Evolutionary conservation across 2,888 invertebrate species (phyloP).

Genomic region (Lepidocyrtoides sp.): DNA sequence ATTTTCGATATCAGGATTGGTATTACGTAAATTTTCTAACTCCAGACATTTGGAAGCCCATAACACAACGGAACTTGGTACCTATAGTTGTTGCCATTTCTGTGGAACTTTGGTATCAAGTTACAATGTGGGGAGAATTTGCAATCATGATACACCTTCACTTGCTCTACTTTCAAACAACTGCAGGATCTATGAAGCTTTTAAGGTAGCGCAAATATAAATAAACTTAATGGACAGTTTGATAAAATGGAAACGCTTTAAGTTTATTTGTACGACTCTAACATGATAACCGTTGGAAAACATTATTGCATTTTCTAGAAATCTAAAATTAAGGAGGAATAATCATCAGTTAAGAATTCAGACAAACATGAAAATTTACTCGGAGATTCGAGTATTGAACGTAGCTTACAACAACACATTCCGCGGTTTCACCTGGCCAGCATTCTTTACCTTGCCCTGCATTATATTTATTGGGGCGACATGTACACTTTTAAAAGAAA

Average conservation of each 20-base stretch:
- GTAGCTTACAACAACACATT: conserved; percentile 8
- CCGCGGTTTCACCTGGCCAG: neutral
- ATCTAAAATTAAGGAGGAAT: no score
- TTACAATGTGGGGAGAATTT: conserved; percentile 19
- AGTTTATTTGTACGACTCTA: no score
- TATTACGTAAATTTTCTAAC: neutral
- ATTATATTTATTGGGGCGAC: neutral
- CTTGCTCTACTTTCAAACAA: neutral
- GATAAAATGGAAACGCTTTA: no score
- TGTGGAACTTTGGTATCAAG: conserved; percentile 2
- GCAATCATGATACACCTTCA: neutral
- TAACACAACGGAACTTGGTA: neutral
- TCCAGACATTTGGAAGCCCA: neutral
- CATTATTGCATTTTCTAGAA: no score
- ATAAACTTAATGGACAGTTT: no score
- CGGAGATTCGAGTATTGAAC: conserved; percentile 19
- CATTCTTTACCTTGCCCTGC: neutral
- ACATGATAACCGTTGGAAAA: no score
- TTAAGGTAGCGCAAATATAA: no score
- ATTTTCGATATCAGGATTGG: neutral
- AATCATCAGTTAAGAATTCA: neutral
- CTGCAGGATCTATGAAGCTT: neutral
- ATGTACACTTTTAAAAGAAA: neutral
- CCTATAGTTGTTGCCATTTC: neutral
- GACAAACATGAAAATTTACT: conserved; percentile 13